Evolutionary conservation across 1,140 invertebrate species (phyloP).

Genomic region (Heliconius hewitsoni): DNA sequence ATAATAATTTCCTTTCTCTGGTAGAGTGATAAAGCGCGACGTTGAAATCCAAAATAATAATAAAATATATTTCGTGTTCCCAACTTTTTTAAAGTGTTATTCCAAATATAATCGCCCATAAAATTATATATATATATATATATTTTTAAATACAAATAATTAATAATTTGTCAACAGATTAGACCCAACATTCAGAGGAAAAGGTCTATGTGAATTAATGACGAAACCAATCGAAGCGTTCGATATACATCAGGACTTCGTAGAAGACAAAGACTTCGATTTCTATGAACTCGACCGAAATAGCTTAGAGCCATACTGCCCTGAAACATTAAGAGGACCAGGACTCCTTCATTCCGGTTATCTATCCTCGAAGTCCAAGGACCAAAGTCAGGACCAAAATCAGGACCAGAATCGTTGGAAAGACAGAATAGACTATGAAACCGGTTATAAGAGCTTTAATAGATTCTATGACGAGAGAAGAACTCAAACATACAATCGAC

Average conservation of each 20-base stretch:
- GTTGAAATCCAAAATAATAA: too few species aligned
- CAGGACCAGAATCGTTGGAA: conserved; percentile 44
- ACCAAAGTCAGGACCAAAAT: conserved; percentile 30
- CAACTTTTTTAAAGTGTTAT: too few species aligned
- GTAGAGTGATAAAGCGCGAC: too few species aligned
- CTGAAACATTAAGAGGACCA: conserved; percentile 61
- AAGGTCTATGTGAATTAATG: conserved; percentile 88
- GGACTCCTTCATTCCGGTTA: conserved; percentile 70
- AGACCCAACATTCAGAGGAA: conserved; percentile 83
- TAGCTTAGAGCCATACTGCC: conserved; percentile 75
- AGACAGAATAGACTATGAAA: conserved; percentile 53
- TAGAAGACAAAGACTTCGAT: conserved; percentile 87
- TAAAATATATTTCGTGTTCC: too few species aligned
- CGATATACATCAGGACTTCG: conserved; percentile 84
- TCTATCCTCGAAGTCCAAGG: conserved; percentile 61
- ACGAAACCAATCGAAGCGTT: conserved; percentile 85
- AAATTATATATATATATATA: background rate
- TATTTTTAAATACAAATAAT: too few species aligned
- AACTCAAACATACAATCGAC: conserved; percentile 48
- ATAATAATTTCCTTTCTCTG: too few species aligned
- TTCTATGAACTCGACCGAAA: conserved; percentile 88
- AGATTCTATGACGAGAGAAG: conserved; percentile 54
- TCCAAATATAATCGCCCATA: background rate
- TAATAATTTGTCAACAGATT: conserved; percentile 66
- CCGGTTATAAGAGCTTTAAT: conserved; percentile 44